phyloP scores from a whole-genome alignment of 2,797 vertebrate species.

The Mormyrus proboscirostris region DNA sequence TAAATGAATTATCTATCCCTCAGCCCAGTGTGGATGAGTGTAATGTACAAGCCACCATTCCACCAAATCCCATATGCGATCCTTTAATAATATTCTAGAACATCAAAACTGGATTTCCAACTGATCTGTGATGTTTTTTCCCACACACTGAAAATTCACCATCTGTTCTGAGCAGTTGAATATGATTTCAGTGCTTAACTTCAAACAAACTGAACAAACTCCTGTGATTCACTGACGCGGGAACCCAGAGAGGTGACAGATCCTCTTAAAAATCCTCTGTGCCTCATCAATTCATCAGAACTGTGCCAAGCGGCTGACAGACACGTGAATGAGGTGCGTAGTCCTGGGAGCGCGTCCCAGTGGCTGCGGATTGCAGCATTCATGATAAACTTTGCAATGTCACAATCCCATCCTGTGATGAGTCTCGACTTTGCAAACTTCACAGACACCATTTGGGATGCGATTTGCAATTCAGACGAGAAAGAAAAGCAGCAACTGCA shows the following conservation, averaged over 20 bases:
- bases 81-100: slow-evolving; percentile 45
- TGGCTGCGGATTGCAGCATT: slow-evolving; percentile 51
- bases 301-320: background rate
- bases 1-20: background rate
- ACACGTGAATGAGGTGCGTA: background rate
- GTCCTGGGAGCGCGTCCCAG: slow-evolving; percentile 22
- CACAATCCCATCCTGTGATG: background rate
- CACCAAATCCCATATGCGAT: background rate
- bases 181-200: slow-evolving; percentile 45
- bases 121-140: slow-evolving; percentile 32
- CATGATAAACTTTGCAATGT: slow-evolving; percentile 53
- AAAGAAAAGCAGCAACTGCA: background rate
- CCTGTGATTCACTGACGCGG: background rate
- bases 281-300: background rate
- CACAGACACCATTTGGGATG: slow-evolving; percentile 2
- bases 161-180: slow-evolving; percentile 52
- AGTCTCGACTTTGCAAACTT: background rate
- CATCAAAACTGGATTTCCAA: slow-evolving; percentile 54
- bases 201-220: slow-evolving; percentile 49
- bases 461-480: slow-evolving; percentile 19
- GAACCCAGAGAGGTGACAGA: background rate
- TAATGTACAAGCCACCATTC: background rate
- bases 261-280: background rate
- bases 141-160: slow-evolving; percentile 43
- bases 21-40: background rate